Percentiles rank a stretch among this genome's conserved stretches.
Conservation (phyloP, 2,888 invertebrate genomes). For the Cheilosia impressa region DNA sequence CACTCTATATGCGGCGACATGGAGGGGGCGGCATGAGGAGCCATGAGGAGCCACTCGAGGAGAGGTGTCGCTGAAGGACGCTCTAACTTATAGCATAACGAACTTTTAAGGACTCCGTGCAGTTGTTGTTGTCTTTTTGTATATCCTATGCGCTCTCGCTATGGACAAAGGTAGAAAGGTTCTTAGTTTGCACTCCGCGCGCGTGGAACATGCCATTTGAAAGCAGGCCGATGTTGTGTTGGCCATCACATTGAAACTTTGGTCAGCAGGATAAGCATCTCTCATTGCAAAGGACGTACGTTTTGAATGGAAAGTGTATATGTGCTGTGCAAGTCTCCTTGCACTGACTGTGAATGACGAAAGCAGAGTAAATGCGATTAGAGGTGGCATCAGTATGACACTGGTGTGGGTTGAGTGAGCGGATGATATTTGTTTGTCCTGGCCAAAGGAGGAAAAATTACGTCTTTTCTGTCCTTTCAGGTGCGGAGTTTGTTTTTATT, state of each 20-base stretch:
- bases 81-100: constrained; percentile 76
- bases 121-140: constrained; percentile 26
- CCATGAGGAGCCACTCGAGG: constrained; percentile 69
- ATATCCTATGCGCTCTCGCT: constrained; percentile 27
- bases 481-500: constrained; percentile 16
- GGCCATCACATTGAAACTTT: constrained; percentile 67
- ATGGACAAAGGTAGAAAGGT: constrained; percentile 42
- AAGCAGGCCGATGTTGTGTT: constrained; percentile 55
- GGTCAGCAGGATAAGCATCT: constrained; percentile 64
- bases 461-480: constrained; percentile 11
- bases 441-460: constrained; percentile 26
- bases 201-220: constrained; percentile 58
- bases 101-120: constrained; percentile 73
- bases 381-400: constrained; percentile 47
- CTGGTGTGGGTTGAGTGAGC: constrained; percentile 42
- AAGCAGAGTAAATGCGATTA: constrained; percentile 56
- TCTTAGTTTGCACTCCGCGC: constrained; percentile 57
- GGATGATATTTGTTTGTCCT: constrained; percentile 49
- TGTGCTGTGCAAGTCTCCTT: constrained; percentile 59
- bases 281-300: constrained; percentile 14
- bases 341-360: constrained; percentile 45
- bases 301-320: constrained; percentile 61
- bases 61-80: constrained; percentile 76
- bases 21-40: no score
- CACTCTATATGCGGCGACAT: constrained; percentile 5